Percentiles rank a stretch among this genome's conserved stretches.
Evolutionary conservation across 1,140 invertebrate genomes (phyloP).

Genomic region (Matsumurasca onukii): DNA sequence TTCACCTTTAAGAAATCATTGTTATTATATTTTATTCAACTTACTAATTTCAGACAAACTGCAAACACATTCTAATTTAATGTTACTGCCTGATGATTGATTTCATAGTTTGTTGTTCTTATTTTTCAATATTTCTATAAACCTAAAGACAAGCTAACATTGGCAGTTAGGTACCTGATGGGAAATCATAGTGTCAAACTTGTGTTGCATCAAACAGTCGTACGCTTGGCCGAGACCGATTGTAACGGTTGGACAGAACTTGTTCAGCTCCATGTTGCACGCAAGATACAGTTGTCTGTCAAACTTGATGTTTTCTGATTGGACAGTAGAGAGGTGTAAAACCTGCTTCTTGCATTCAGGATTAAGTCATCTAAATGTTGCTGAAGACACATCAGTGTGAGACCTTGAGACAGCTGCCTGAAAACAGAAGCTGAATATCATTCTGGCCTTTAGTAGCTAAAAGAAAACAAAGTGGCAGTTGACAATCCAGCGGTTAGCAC

Average conservation of each 20-base stretch:
- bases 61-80: background rate
- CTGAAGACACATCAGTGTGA: conserved; percentile 84
- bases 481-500: no score
- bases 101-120: no score
- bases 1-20: background rate
- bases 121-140: no score
- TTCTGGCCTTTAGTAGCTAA: no score
- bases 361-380: conserved; percentile 58
- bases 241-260: conserved; percentile 64
- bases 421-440: no score
- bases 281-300: conserved; percentile 84
- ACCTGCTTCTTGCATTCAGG: conserved; percentile 75
- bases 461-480: no score
- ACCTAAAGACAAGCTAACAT: background rate
- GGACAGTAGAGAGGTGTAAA: conserved; percentile 81
- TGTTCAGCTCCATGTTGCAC: conserved; percentile 81
- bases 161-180: conserved; percentile 46
- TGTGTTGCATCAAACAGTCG: conserved; percentile 88
- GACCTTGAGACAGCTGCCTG: conserved; percentile 67
- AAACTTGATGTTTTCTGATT: conserved; percentile 88
- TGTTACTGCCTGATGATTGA: no score
- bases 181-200: conserved; percentile 67
- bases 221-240: conserved; percentile 80
- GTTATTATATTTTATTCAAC: background rate
- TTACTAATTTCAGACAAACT: background rate